Evolutionary conservation across 1,140 invertebrate genomes (phyloP).

Genomic region (Apis dorsata): DNA sequence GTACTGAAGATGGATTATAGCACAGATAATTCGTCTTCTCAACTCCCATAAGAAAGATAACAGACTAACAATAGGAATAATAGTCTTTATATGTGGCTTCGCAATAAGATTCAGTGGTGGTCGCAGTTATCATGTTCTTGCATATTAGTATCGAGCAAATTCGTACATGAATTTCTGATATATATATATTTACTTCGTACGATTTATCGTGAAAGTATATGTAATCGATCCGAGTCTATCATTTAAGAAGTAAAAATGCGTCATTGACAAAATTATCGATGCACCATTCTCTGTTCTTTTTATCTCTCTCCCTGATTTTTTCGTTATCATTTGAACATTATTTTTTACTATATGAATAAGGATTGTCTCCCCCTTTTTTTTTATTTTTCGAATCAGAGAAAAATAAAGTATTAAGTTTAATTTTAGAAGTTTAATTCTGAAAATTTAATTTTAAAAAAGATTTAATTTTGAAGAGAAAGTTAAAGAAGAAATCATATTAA

Average conservation of each 20-base stretch:
- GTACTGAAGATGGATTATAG: background rate
- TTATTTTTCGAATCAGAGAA: too few relatives aligned
- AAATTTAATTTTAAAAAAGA: too few relatives aligned
- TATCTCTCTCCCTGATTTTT: background rate
- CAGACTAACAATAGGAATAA: slow-evolving; percentile 18
- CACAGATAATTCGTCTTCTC: too few relatives aligned
- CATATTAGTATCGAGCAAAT: background rate
- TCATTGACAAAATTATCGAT: background rate
- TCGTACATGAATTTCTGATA: background rate
- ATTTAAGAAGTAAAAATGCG: background rate
- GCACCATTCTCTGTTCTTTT: background rate
- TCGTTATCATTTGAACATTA: too few relatives aligned
- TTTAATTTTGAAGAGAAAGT: too few relatives aligned
- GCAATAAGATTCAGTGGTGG: background rate
- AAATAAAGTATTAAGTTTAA: background rate
- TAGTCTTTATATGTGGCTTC: background rate
- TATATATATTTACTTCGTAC: background rate
- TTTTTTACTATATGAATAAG: too few relatives aligned
- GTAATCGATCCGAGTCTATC: background rate
- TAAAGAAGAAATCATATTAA: too few relatives aligned
- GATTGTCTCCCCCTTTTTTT: background rate
- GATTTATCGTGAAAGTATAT: background rate
- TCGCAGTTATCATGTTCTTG: background rate
- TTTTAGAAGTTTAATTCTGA: background rate
- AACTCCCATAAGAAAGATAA: slow-evolving; percentile 8